These are phyloP conservation scores for Trematomus loennbergii DNA, from an alignment of 2,113 vertebrate species.

Conservation along the genomic window DNA sequence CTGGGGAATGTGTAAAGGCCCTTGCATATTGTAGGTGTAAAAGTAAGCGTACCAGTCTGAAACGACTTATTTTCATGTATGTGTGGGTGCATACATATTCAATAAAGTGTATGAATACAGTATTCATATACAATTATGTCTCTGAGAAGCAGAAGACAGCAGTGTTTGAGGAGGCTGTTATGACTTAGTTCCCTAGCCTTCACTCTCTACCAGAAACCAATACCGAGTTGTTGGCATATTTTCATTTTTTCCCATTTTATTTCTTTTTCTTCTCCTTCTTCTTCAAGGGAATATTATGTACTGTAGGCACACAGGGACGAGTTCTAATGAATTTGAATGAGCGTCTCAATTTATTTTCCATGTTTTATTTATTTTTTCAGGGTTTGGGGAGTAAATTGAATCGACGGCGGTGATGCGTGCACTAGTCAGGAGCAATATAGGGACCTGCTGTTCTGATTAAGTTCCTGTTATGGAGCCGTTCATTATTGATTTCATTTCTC, in stretches of 20 bases:
- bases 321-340: slow-evolving; percentile 87
- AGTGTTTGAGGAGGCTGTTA: slow-evolving; percentile 49
- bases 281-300: slow-evolving; percentile 78
- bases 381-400: slow-evolving; percentile 85
- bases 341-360: slow-evolving; percentile 86
- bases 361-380: slow-evolving; percentile 86
- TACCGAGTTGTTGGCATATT: slow-evolving; percentile 65
- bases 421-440: slow-evolving; percentile 85
- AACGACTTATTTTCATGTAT: slow-evolving; percentile 18
- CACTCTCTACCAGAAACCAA: slow-evolving; percentile 63
- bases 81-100: neutral
- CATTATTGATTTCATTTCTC: slow-evolving; percentile 85
- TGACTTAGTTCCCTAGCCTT: slow-evolving; percentile 53
- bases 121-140: slow-evolving; percentile 38
- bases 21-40: slow-evolving; percentile 2
- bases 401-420: slow-evolving; percentile 81
- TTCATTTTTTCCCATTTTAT: slow-evolving; percentile 50
- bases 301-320: slow-evolving; percentile 76
- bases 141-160: slow-evolving; percentile 24
- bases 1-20: neutral
- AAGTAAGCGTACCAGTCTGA: slow-evolving; percentile 13
- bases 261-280: slow-evolving; percentile 41
- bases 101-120: slow-evolving; percentile 26
- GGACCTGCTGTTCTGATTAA: slow-evolving; percentile 85
- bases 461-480: slow-evolving; percentile 83